Percentiles rank a stretch among this genome's conserved stretches.
These are phyloP conservation scores for Adelosebastes latens DNA, from an alignment of 2,797 vertebrate species.

Conservation along the genomic window DNA sequence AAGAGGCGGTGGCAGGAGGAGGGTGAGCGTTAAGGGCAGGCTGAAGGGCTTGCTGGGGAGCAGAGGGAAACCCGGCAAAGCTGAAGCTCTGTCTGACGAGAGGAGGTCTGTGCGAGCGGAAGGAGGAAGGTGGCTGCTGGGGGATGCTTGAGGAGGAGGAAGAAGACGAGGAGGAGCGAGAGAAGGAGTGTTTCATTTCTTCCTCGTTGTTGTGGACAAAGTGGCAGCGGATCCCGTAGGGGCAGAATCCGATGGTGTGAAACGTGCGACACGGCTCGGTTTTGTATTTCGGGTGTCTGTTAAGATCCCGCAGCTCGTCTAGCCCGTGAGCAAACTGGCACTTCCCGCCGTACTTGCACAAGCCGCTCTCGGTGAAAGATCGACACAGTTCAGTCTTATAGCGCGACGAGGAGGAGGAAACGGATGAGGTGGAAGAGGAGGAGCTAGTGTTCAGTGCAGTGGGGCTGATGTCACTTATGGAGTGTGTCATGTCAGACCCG, in stretches of 20 bases:
- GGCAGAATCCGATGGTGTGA: slow-evolving; percentile 88
- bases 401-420: slow-evolving; percentile 73
- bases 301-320: slow-evolving; percentile 84
- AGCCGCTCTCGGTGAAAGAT: slow-evolving; percentile 83
- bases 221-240: slow-evolving; percentile 87
- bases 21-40: slow-evolving; percentile 15
- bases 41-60: slow-evolving; percentile 54
- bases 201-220: slow-evolving; percentile 88
- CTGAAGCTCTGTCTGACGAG: slow-evolving; percentile 85
- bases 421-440: slow-evolving; percentile 42
- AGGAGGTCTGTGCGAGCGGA: slow-evolving; percentile 67
- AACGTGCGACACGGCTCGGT: slow-evolving; percentile 87
- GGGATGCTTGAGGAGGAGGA: slow-evolving; percentile 46
- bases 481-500: slow-evolving; percentile 27
- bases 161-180: slow-evolving; percentile 31
- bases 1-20: slow-evolving; percentile 21
- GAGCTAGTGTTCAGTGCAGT: slow-evolving; percentile 42
- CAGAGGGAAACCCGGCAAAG: slow-evolving; percentile 84
- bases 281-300: slow-evolving; percentile 87
- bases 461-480: slow-evolving; percentile 55
- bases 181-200: slow-evolving; percentile 54
- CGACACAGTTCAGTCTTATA: slow-evolving; percentile 89
- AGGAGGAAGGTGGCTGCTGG: slow-evolving; percentile 33
- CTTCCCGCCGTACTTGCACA: slow-evolving; percentile 86
- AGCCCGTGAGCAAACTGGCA: slow-evolving; percentile 87